These are phyloP conservation scores for Chiloscyllium plagiosum DNA, from an alignment of 2,113 vertebrate species.

Conservation along the genomic window DNA sequence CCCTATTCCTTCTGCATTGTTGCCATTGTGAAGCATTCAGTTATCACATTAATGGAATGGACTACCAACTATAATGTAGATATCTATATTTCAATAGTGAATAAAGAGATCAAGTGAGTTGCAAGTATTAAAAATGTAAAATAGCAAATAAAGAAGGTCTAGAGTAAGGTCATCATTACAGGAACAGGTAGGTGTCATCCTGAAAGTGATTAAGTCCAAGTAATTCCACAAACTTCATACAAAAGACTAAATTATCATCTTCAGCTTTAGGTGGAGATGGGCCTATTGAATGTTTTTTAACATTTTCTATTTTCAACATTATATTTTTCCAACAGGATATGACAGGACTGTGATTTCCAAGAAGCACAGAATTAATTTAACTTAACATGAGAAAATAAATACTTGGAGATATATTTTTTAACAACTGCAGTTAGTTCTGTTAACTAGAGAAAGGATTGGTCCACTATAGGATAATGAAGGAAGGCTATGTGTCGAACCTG, in stretches of 20 bases:
- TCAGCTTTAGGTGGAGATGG: background rate
- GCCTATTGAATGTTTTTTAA: background rate
- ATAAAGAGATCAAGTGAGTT: background rate
- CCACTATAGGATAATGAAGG: too few relatives aligned
- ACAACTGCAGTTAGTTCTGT: background rate
- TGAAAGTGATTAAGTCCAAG: background rate
- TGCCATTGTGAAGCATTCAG: background rate
- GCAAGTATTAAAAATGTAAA: background rate
- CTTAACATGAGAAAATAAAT: background rate
- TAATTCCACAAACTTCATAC: background rate
- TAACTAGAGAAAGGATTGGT: background rate
- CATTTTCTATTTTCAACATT: background rate
- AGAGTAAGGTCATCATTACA: background rate
- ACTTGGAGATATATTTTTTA: background rate
- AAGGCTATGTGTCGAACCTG: too few relatives aligned
- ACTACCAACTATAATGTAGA: background rate
- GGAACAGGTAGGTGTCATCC: background rate
- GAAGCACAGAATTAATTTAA: background rate
- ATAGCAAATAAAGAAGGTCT: background rate
- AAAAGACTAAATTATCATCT: background rate
- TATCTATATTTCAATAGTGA: background rate
- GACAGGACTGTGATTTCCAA: background rate
- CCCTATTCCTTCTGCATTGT: background rate
- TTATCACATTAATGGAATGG: background rate
- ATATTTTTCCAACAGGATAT: background rate